Base-by-base conservation (phyloP, 92 coral and sea anemone species). In the Meandrina meandrites region DNA sequence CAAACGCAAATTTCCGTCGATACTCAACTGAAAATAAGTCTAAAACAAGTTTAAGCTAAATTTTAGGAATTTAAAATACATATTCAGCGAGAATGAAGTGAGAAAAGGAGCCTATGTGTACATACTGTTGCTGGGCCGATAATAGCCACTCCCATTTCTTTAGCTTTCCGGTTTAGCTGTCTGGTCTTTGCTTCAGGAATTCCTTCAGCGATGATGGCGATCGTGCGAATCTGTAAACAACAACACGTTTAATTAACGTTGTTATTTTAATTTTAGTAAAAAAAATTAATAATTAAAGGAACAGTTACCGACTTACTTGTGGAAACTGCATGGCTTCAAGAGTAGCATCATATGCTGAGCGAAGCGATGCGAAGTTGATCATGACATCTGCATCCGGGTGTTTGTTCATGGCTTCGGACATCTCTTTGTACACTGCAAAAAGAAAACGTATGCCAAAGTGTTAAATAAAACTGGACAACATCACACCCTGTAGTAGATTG, bases 131-230 rank as follows among this genome's bases (percentile, higher is more conserved):
- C 99, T 17, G 99, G 99, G 34, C 99, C 99, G 70, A 97, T 95
- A 34, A 97, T 93, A 3, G 94, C 75, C 64, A 97, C 91, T 30
- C 92, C 96, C 40, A 87, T 89, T 74, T 93, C 99, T 30, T 90
- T 86, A 13, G 99, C 99, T 81, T 90, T 93, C 70, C 84, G 88
- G 89, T 90, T 97, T 36, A 97, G 78, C 48, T 93, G 85, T 73
- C 99, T 88, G 8, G 99, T 97, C 86, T 93, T 97, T 9, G 99
- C 99, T 77, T 97, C 99, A 8, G 99, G 99, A 67, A 97, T 97
- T 87, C 99, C 99, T 87, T 97, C 99, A 10, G 99, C 99, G 77
- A 97, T 97, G 77, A 97, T 97, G 30, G 99, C 98, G 64, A 97
- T 97, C 47, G 96, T 90, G 79, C 99, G 98, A 80, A 97, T 97